Conservation (phyloP, 2,797 vertebrate genomes). For the Chromobotia macracanthus region DNA sequence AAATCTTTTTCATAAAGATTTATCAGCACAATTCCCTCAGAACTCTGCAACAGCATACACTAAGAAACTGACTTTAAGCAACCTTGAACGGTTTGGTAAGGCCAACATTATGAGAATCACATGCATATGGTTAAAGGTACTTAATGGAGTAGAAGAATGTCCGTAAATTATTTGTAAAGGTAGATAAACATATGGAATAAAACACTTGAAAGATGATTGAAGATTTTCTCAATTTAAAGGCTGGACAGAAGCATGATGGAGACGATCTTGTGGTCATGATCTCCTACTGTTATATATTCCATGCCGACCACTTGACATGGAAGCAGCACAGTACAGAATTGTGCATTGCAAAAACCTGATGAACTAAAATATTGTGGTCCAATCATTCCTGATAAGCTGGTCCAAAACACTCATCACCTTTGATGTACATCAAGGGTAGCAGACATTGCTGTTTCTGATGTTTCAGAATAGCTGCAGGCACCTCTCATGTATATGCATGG, state of each 20-base stretch:
- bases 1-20: not conserved
- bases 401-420: not conserved
- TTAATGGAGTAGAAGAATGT: not conserved
- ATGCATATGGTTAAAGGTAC: constrained; percentile 28
- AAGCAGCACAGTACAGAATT: constrained; percentile 4
- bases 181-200: not conserved
- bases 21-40: constrained; percentile 16
- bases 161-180: not conserved
- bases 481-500: not conserved
- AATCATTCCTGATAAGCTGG: not conserved
- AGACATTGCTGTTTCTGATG: not conserved
- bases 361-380: not conserved
- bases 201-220: not conserved
- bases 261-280: not conserved
- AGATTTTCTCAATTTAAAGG: not conserved
- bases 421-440: not conserved
- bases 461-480: not conserved
- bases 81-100: constrained; percentile 39
- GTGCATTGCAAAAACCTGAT: constrained; percentile 20
- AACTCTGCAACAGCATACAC: not conserved
- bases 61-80: constrained; percentile 38
- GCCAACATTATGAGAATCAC: constrained; percentile 8
- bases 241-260: not conserved
- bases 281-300: constrained; percentile 5
- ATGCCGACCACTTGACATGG: not conserved